These are phyloP conservation scores for Microplitis mediator DNA, from an alignment of 1,140 invertebrate species.

Conservation along the genomic window DNA sequence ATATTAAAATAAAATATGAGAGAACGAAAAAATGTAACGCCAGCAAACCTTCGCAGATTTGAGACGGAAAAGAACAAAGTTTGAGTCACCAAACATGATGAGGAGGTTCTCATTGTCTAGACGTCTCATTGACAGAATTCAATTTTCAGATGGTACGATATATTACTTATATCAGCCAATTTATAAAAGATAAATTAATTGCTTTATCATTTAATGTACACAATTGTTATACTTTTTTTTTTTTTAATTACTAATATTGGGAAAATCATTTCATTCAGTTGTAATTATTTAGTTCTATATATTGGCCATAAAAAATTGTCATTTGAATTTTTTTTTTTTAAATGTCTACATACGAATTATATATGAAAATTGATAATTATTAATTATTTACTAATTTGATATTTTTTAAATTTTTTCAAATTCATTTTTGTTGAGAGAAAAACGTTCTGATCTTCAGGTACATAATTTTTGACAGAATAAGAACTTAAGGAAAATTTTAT, in stretches of 20 bases:
- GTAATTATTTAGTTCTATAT: slow-evolving; percentile 31
- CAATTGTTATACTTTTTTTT: background rate
- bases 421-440: no score
- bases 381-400: background rate
- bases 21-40: slow-evolving; percentile 21
- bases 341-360: no score
- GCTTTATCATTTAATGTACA: slow-evolving; percentile 24
- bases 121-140: slow-evolving; percentile 50
- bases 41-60: slow-evolving; percentile 51
- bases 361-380: no score
- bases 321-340: no score
- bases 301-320: background rate
- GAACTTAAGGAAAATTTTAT: no score
- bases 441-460: no score
- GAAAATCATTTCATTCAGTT: background rate
- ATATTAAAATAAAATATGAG: background rate
- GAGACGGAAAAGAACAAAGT: slow-evolving; percentile 57
- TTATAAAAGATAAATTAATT: slow-evolving; percentile 17
- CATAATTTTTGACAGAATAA: no score
- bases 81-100: slow-evolving; percentile 47
- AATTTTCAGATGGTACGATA: slow-evolving; percentile 53
- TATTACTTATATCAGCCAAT: slow-evolving; percentile 8
- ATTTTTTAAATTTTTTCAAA: background rate
- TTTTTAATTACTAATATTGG: background rate
- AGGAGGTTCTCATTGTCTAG: slow-evolving; percentile 50